These are phyloP conservation scores for Trachurus trachurus DNA, from an alignment of 2,797 vertebrate genomes.

Conservation along the genomic window DNA sequence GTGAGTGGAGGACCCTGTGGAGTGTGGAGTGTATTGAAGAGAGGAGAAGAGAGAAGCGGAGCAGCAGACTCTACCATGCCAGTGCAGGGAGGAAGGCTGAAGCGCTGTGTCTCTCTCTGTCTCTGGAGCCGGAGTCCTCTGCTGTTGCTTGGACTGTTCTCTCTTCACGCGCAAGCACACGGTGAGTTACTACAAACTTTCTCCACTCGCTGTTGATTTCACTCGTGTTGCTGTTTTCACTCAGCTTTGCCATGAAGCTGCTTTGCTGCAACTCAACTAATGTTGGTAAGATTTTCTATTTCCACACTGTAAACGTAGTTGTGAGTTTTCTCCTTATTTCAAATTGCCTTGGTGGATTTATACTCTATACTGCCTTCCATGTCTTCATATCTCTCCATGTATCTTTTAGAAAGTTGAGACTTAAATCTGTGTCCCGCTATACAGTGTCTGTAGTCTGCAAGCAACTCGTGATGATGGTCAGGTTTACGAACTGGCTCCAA, in stretches of 20 bases:
- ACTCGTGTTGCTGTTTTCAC: constrained; percentile 13
- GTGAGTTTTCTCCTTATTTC: not conserved
- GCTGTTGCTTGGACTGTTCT: constrained; percentile 79
- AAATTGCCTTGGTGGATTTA: not conserved
- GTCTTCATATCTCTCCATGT: not conserved
- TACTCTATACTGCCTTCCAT: not conserved
- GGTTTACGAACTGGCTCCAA: constrained; percentile 10
- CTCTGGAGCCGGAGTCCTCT: constrained; percentile 75
- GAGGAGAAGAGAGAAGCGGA: constrained; percentile 64
- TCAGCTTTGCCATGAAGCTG: constrained; percentile 4
- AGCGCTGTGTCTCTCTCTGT: constrained; percentile 68
- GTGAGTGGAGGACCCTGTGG: constrained; percentile 57
- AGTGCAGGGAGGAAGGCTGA: constrained; percentile 77
- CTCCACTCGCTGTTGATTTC: not conserved
- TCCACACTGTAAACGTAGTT: not conserved
- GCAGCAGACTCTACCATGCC: constrained; percentile 79
- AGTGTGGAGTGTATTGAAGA: constrained; percentile 66
- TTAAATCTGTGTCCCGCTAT: constrained; percentile 1
- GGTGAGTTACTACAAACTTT: constrained; percentile 77
- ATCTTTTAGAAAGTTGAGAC: constrained; percentile 15
- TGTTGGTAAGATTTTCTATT: not conserved
- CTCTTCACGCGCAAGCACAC: constrained; percentile 65
- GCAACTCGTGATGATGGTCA: constrained; percentile 16
- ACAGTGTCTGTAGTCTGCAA: not conserved
- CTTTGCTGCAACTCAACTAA: constrained; percentile 16